A percentile compares a stretch with the other conserved stretches of the same genome.
Conservation (phyloP, 2,113 vertebrate genomes). For the Macroglossus sobrinus region DNA sequence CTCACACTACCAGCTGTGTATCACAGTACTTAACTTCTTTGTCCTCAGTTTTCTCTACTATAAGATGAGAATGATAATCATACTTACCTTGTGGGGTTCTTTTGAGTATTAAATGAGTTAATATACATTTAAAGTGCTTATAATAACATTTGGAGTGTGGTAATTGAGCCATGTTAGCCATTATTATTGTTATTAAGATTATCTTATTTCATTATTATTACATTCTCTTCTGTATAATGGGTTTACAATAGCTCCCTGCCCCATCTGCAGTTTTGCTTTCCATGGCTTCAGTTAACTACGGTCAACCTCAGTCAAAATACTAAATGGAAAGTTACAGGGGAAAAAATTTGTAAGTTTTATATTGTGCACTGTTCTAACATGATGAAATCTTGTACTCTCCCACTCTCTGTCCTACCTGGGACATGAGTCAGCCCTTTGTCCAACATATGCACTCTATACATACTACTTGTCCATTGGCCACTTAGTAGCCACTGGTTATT, state of each 20-base stretch:
- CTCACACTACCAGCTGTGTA: neutral
- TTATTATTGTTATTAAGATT: neutral
- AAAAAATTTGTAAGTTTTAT: neutral
- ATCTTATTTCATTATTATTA: neutral
- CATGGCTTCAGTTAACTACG: neutral
- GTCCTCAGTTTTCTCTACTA: neutral
- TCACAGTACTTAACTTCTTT: neutral
- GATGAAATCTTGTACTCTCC: neutral
- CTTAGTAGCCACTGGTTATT: neutral
- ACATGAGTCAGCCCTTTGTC: neutral
- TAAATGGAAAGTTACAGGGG: neutral
- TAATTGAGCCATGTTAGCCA: neutral
- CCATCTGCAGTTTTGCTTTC: neutral
- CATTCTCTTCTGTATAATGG: neutral
- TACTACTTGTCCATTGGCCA: too few species aligned
- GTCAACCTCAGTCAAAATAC: neutral
- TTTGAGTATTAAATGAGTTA: neutral
- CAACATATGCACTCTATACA: neutral
- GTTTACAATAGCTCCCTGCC: neutral
- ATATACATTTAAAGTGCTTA: neutral
- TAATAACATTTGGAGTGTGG: neutral
- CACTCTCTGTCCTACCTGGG: too few species aligned
- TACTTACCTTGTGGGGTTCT: neutral
- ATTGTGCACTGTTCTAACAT: neutral
- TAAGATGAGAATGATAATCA: neutral